These are phyloP conservation scores for Amiota mariae DNA, from an alignment of 2,888 invertebrate genomes.

Conservation along the genomic window DNA sequence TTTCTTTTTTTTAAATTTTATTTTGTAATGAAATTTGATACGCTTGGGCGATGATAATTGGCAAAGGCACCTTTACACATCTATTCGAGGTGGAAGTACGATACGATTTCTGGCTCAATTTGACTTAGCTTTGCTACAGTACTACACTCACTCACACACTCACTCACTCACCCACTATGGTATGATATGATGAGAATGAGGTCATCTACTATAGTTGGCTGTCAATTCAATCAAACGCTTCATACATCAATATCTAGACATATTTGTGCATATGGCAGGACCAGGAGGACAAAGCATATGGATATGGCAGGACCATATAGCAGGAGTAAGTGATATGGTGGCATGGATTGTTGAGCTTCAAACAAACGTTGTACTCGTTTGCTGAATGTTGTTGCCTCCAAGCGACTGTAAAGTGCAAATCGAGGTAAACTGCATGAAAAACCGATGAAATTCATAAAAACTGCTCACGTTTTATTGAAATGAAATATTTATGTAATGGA, in stretches of 20 bases:
- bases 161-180: neutral
- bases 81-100: too few species aligned
- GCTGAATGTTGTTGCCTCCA: constrained; percentile 60
- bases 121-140: too few species aligned
- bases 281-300: neutral
- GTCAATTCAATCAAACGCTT: constrained; percentile 68
- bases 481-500: constrained; percentile 69
- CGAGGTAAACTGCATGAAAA: constrained; percentile 55
- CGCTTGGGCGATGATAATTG: constrained; percentile 51
- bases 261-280: neutral
- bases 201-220: constrained; percentile 37
- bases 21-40: constrained; percentile 42
- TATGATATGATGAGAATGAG: neutral
- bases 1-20: too few species aligned
- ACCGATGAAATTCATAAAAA: constrained; percentile 67
- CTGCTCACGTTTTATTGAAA: constrained; percentile 69
- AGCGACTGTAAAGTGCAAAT: constrained; percentile 62
- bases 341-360: neutral
- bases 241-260: constrained; percentile 58
- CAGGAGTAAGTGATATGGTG: too few species aligned
- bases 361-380: too few species aligned
- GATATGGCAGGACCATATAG: too few species aligned
- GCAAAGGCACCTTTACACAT: too few species aligned
- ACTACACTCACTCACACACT: too few species aligned
- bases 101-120: too few species aligned